Base-by-base conservation (phyloP, 2,797 vertebrate species). In the Champsocephalus gunnari region DNA sequence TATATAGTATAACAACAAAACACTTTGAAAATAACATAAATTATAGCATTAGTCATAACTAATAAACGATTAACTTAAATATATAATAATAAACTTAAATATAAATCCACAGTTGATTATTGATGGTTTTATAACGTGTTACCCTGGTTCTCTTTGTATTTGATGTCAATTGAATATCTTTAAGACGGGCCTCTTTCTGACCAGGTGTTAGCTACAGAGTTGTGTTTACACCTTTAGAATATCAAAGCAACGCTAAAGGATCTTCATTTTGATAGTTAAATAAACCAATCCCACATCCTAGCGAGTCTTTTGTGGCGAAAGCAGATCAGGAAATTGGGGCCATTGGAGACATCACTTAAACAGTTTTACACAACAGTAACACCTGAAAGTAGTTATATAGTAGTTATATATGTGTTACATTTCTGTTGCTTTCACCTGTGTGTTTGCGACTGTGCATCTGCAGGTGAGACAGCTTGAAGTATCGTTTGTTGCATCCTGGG, bases 371-470 rank as follows among this genome's bases (percentile, higher is more conserved):
- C 34, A 38, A 9, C 34, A 38, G 34, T n/a, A 21, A 21, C 51
- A 51, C 14, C 24, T 1, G 3, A 14, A 3, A 43, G 24, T 54
- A 49, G 14, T 3, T 3, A 11, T 7, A 17, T 5, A 49, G 34
- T 19, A 19, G 19, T 19, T 21, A 21, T 38, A 28, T 4, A 34
- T 7, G 8, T 50, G 47, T 16, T 50, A 21, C 2, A n/a, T n/a
- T 45, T 60, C 14, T 12, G 21, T 12, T 17, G 50, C 4, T 24
- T 38, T 95, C 91, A 99, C 98, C 98, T 94, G 98, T 99, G 94
- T 99, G 98, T 93, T 99, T 99, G 80, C 98, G 96, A 91, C 98
- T 95, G 77, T 99, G 98, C 98, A 99, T 98, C 95, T 99, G 98
- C 86, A 99, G 80, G 74, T 99, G 98, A 68, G 98, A 99, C 89